Evolutionary conservation across 2,797 vertebrate species (phyloP).

Genomic region (Centroberyx gerrardi): DNA sequence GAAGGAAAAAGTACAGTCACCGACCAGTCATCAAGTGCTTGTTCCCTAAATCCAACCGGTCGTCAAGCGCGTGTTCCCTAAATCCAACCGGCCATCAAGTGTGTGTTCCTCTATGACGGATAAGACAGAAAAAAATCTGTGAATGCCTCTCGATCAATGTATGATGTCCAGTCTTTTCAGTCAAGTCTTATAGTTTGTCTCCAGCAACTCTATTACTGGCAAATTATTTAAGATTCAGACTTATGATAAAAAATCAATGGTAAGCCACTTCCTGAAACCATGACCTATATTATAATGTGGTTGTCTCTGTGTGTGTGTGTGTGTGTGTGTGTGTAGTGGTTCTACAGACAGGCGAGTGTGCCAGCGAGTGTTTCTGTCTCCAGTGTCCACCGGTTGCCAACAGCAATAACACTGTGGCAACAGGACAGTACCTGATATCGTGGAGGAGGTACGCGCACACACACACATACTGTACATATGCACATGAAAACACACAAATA

Average conservation of each 20-base stretch:
- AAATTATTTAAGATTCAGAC: too few species aligned
- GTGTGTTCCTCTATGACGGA: too few species aligned
- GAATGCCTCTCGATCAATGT: too few species aligned
- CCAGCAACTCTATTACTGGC: too few species aligned
- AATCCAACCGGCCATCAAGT: too few species aligned
- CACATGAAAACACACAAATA: neutral
- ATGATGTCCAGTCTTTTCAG: too few species aligned
- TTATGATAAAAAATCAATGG: neutral
- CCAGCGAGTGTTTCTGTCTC: constrained; percentile 96
- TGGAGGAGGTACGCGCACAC: constrained; percentile 86
- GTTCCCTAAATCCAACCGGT: too few species aligned
- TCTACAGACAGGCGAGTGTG: constrained; percentile 94
- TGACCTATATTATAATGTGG: neutral
- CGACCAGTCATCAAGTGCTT: too few species aligned
- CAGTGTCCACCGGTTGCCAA: constrained; percentile 88
- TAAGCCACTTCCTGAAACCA: neutral
- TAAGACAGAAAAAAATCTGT: too few species aligned
- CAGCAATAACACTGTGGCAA: constrained; percentile 88
- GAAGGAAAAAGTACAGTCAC: too few species aligned
- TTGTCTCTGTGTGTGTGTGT: constrained; percentile 12
- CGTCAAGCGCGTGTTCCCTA: too few species aligned
- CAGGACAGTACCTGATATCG: constrained; percentile 92
- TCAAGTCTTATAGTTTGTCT: too few species aligned
- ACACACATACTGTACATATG: neutral
- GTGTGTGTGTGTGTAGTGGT: constrained; percentile 85